Percentiles rank a stretch among this genome's conserved stretches.
These are phyloP conservation scores for Choristoneura rosaceana DNA, from an alignment of 2,888 invertebrate genomes.

Conservation along the genomic window DNA sequence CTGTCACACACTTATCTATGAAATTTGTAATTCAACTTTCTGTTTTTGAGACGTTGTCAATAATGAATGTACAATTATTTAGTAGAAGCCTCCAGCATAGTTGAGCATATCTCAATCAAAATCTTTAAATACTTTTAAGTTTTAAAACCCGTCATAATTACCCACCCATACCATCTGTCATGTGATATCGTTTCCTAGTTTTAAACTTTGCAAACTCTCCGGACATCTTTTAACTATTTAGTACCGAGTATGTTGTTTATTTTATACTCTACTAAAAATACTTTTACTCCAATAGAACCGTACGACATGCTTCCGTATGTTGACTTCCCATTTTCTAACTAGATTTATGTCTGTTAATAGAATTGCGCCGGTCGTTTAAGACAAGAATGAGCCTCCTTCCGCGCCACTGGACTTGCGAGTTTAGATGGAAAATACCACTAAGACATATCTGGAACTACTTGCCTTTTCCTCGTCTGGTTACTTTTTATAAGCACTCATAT, in stretches of 20 bases:
- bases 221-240: neutral
- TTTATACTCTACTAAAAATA: slow-evolving; percentile 52
- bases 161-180: too few relatives aligned
- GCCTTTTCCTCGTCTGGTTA: slow-evolving; percentile 26
- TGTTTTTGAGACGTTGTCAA: slow-evolving; percentile 7
- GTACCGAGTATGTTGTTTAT: neutral
- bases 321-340: slow-evolving; percentile 83
- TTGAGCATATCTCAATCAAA: neutral
- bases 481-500: slow-evolving; percentile 26
- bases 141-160: neutral
- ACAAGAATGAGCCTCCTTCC: slow-evolving; percentile 65
- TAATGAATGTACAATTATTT: neutral
- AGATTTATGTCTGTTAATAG: slow-evolving; percentile 72
- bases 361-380: slow-evolving; percentile 56
- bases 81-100: neutral
- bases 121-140: neutral
- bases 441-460: slow-evolving; percentile 46
- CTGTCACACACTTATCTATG: slow-evolving; percentile 20
- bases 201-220: neutral
- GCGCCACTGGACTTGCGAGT: slow-evolving; percentile 51
- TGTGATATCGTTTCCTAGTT: neutral
- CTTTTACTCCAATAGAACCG: slow-evolving; percentile 62
- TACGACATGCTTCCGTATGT: slow-evolving; percentile 69
- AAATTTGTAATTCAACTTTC: slow-evolving; percentile 28
- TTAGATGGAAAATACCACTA: slow-evolving; percentile 65